phyloP scores from a whole-genome alignment of 2,797 vertebrate genomes.

The Craterocephalus amniculus region DNA sequence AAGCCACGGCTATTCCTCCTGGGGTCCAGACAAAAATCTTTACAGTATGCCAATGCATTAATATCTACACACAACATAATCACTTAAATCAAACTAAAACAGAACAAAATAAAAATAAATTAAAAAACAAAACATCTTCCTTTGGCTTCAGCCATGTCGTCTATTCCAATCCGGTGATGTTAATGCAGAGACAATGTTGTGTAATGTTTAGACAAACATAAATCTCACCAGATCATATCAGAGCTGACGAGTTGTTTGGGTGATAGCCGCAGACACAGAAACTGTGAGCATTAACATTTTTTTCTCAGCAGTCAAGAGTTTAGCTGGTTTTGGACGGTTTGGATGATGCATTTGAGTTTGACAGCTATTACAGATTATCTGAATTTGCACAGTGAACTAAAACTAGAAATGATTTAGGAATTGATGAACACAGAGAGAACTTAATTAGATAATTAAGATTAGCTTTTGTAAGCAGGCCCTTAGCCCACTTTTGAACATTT shows the following conservation, averaged over 20 bases:
- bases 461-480: no score
- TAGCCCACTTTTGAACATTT: not conserved
- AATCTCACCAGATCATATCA: not conserved
- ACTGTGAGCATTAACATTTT: not conserved
- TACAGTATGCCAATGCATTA: no score
- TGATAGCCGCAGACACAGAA: not conserved
- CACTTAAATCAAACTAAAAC: no score
- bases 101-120: no score
- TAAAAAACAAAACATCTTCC: no score
- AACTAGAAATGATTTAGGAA: not conserved
- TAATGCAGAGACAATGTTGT: not conserved
- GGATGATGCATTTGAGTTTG: no score
- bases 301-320: not conserved
- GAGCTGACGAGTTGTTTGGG: not conserved
- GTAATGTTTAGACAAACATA: not conserved
- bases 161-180: not conserved
- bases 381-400: not conserved
- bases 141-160: not conserved
- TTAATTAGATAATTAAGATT: no score
- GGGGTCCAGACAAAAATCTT: no score
- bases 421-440: no score
- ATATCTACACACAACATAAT: no score
- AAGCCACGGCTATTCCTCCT: no score
- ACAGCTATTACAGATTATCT: not conserved
- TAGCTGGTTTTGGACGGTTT: no score